Percentiles rank a stretch among this genome's conserved stretches.
Evolutionary conservation across 1,140 invertebrate genomes (phyloP).

Genomic region (Nephila pilipes): DNA sequence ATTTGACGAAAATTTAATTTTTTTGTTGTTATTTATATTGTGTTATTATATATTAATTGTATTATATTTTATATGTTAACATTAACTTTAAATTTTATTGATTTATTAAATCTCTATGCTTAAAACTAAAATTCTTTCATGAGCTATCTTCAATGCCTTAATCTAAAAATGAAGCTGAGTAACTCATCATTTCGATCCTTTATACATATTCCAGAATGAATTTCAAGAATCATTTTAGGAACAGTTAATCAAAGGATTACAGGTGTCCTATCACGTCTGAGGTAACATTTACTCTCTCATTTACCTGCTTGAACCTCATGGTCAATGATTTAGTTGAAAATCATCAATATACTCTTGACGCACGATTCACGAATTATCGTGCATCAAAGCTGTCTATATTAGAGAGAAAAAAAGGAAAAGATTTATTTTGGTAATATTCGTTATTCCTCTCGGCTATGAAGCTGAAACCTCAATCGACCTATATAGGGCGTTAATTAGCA

Average conservation of each 20-base stretch:
- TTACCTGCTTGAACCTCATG: not conserved
- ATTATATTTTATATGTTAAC: too few species aligned
- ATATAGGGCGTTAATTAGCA: conserved; percentile 37
- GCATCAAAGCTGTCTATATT: not conserved
- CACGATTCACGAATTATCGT: not conserved
- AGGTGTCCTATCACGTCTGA: not conserved
- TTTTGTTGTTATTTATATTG: too few species aligned
- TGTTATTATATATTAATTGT: too few species aligned
- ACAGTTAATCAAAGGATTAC: not conserved
- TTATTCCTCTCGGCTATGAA: conserved; percentile 18
- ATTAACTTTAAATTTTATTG: too few species aligned
- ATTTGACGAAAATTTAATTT: too few species aligned
- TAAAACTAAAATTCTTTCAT: too few species aligned
- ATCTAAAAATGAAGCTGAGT: not conserved
- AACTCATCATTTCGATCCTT: not conserved
- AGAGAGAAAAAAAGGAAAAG: not conserved
- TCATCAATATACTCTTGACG: not conserved
- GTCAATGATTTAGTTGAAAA: not conserved
- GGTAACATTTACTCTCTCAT: not conserved
- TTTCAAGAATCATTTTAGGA: not conserved
- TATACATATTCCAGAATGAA: not conserved
- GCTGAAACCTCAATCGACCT: conserved; percentile 38
- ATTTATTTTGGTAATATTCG: conserved; percentile 47
- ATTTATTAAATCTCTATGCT: too few species aligned
- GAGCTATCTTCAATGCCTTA: too few species aligned